Percentiles rank a stretch among this genome's conserved stretches.
phyloP scores from a whole-genome alignment of 2,113 vertebrate species.

The Anarhynchus alexandrinus region DNA sequence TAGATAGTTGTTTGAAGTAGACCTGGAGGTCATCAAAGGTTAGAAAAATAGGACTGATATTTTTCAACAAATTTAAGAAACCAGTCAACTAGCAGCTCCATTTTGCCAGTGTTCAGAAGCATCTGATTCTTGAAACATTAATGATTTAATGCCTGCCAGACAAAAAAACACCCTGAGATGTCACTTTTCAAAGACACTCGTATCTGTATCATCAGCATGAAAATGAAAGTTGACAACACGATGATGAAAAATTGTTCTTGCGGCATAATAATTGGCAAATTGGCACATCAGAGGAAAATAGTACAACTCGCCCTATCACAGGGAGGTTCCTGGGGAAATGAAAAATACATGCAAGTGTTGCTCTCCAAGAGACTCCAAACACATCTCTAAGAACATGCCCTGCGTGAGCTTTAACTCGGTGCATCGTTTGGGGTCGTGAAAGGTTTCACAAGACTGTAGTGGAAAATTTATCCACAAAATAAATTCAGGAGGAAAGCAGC shows the following conservation, averaged over 20 bases:
- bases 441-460: neutral
- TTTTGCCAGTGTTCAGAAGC: slow-evolving; percentile 17
- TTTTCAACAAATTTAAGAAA: slow-evolving; percentile 28
- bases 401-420: neutral
- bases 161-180: slow-evolving; percentile 8
- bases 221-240: slow-evolving; percentile 55
- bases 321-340: neutral
- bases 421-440: neutral
- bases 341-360: neutral
- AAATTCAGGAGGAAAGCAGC: neutral
- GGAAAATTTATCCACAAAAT: neutral
- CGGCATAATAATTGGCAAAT: neutral
- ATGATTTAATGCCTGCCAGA: slow-evolving; percentile 53
- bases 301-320: neutral
- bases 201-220: slow-evolving; percentile 23
- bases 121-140: slow-evolving; percentile 54
- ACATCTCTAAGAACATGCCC: neutral
- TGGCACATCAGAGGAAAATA: neutral
- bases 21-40: slow-evolving; percentile 5
- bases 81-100: neutral
- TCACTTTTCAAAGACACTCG: slow-evolving; percentile 50
- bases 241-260: slow-evolving; percentile 35
- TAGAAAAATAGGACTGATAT: neutral
- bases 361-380: neutral
- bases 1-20: slow-evolving; percentile 31